Percentiles rank a stretch among this genome's conserved stretches.
Evolutionary conservation across 2,888 invertebrate genomes (phyloP).

Genomic region (Linnaemya tessellans): DNA sequence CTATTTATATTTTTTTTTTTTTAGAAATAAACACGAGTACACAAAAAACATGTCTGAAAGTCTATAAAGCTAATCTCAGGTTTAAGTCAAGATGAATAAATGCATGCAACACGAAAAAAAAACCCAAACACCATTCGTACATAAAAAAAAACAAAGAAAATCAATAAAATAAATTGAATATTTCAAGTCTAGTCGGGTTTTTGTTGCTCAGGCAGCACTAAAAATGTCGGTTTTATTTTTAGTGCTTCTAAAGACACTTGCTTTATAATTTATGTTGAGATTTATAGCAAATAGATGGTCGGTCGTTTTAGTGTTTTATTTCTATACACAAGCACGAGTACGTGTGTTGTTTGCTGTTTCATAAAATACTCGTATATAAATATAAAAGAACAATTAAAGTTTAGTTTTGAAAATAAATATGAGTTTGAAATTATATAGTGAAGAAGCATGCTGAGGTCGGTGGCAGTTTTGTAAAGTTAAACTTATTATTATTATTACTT

Average conservation of each 20-base stretch:
- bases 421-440: not conserved
- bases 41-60: conserved; percentile 23
- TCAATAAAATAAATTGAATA: conserved; percentile 44
- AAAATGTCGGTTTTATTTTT: conserved; percentile 45
- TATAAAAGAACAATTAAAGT: conserved; percentile 58
- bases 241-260: conserved; percentile 58
- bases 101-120: conserved; percentile 9
- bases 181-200: conserved; percentile 43
- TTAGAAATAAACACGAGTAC: not conserved
- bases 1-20: conserved; percentile 6
- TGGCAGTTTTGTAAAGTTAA: conserved; percentile 23
- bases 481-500: too few relatives aligned
- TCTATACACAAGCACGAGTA: not conserved
- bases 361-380: conserved; percentile 18
- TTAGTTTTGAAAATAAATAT: conserved; percentile 61
- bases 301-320: conserved; percentile 33
- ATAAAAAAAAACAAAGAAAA: not conserved
- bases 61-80: conserved; percentile 67
- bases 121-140: not conserved
- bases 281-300: conserved; percentile 61
- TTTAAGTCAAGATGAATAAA: conserved; percentile 51
- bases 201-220: not conserved
- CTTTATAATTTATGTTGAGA: conserved; percentile 64
- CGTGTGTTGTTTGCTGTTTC: conserved; percentile 40
- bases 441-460: conserved; percentile 5